These are phyloP conservation scores for Callinectes sapidus DNA, from an alignment of 2,888 invertebrate genomes.

Conservation along the genomic window DNA sequence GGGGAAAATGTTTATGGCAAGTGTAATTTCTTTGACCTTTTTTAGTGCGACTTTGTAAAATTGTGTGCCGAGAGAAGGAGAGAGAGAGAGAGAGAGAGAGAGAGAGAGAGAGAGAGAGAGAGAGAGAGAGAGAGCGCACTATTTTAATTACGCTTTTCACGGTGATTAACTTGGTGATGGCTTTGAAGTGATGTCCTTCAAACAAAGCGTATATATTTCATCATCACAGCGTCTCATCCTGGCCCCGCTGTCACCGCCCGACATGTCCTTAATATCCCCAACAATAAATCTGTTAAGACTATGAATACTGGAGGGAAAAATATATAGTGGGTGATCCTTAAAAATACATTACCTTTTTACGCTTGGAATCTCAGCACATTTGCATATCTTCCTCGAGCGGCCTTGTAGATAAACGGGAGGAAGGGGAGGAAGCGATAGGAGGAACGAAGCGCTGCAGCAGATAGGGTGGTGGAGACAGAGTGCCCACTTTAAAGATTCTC, in stretches of 20 bases:
- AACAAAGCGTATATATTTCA: neutral
- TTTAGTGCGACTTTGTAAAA: no score
- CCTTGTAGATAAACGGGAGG: neutral
- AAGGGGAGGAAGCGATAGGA: constrained; percentile 26
- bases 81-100: no score
- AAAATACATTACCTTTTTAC: neutral
- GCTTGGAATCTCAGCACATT: neutral
- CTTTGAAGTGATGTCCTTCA: neutral
- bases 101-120: neutral
- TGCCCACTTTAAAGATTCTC: neutral
- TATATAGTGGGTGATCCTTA: neutral
- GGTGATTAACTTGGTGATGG: constrained; percentile 1
- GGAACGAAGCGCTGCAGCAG: neutral
- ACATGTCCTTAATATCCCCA: neutral
- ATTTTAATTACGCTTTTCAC: neutral
- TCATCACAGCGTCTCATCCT: neutral
- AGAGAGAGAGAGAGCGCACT: neutral
- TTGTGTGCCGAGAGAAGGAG: no score
- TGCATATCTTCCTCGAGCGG: neutral
- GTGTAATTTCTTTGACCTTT: no score
- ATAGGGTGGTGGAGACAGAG: constrained; percentile 1
- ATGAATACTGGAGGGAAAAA: neutral
- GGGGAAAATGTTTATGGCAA: no score
- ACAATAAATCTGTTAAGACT: neutral
- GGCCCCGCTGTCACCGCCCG: neutral